phyloP scores from a whole-genome alignment of 2,888 invertebrate species.

The Euplagia quadripunctaria region DNA sequence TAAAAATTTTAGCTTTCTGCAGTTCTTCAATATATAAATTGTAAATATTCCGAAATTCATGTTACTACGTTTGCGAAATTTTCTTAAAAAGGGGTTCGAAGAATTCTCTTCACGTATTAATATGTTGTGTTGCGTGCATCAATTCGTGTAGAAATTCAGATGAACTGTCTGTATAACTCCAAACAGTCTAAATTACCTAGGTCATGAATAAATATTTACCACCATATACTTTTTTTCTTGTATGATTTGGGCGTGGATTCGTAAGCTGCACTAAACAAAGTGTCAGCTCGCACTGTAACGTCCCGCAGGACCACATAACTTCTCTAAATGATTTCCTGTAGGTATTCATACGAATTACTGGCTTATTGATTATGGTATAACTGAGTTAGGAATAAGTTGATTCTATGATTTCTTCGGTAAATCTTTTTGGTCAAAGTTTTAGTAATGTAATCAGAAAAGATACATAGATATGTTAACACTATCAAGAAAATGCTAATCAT shows the following conservation, averaged over 20 bases:
- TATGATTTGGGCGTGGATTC: not conserved
- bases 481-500: not conserved
- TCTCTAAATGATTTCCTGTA: slow-evolving; percentile 18
- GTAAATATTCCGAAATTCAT: too few species aligned
- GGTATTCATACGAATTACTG: slow-evolving; percentile 18
- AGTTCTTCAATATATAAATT: too few species aligned
- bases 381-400: slow-evolving; percentile 25
- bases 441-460: not conserved
- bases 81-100: too few species aligned
- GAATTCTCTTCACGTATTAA: not conserved
- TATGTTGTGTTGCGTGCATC: not conserved
- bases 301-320: not conserved
- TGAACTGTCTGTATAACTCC: not conserved
- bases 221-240: too few species aligned
- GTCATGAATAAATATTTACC: not conserved
- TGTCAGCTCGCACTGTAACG: not conserved
- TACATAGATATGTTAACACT: not conserved
- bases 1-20: too few species aligned
- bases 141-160: too few species aligned
- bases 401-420: slow-evolving; percentile 18
- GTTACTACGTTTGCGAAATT: too few species aligned
- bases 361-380: slow-evolving; percentile 18
- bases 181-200: not conserved
- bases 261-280: slow-evolving; percentile 1
- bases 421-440: slow-evolving; percentile 7